These are phyloP conservation scores for Protosalanx chinensis DNA, from an alignment of 2,797 vertebrate species.

Conservation along the genomic window DNA sequence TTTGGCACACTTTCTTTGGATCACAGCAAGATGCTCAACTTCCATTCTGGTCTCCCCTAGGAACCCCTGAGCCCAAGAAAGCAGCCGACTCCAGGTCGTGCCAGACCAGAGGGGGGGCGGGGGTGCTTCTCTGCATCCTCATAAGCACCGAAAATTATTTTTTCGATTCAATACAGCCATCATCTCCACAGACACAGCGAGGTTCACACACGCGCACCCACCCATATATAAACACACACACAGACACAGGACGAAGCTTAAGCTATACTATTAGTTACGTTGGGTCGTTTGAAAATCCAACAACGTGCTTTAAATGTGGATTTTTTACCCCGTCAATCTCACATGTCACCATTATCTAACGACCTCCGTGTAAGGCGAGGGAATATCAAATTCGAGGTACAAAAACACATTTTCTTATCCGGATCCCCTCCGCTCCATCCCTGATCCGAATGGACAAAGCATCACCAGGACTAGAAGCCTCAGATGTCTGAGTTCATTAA, in stretches of 20 bases:
- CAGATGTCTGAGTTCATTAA: conserved; percentile 81
- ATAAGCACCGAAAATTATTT: conserved; percentile 65
- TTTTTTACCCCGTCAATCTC: conserved; percentile 57
- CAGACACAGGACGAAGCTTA: conserved; percentile 19
- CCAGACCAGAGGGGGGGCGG: conserved; percentile 56
- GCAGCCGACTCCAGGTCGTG: conserved; percentile 69
- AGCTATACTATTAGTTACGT: conserved; percentile 18
- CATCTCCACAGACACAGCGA: conserved; percentile 38
- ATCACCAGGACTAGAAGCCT: conserved; percentile 76
- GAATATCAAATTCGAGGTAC: conserved; percentile 69
- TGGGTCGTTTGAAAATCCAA: conserved; percentile 48
- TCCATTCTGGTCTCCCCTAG: conserved; percentile 79
- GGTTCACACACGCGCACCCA: conserved; percentile 3
- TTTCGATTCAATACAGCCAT: conserved; percentile 67
- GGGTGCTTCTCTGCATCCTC: conserved; percentile 56
- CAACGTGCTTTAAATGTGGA: conserved; percentile 56
- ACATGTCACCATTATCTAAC: conserved; percentile 63
- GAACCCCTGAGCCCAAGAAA: conserved; percentile 76
- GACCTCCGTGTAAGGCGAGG: conserved; percentile 56
- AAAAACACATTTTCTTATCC: conserved; percentile 52
- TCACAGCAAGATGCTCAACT: conserved; percentile 80
- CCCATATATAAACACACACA: neutral
- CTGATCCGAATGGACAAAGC: conserved; percentile 78
- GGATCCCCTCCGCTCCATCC: conserved; percentile 61
- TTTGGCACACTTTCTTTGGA: conserved; percentile 83